Base-by-base conservation (phyloP, 2,797 vertebrate genomes). In the Orientallactaga sibirica region DNA sequence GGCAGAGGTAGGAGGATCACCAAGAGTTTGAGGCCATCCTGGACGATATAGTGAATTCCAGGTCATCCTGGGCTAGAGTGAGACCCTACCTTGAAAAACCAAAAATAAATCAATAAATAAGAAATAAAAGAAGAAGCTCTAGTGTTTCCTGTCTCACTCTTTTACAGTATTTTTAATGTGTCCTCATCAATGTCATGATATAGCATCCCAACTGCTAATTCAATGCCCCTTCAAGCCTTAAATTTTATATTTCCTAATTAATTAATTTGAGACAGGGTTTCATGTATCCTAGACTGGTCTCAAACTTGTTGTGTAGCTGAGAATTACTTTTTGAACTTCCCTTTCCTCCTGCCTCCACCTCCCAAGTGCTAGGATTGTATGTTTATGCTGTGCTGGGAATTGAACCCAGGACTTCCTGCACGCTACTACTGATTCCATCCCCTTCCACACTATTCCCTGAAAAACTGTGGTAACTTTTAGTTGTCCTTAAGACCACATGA, bases 111-210 rank as follows among this genome's bases (percentile, higher is more conserved):
- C 7, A 48, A 48, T 37, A 37, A 37, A 37, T 37, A 48, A 48
- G 1, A 48, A 48, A 8, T 8, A 48, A 48, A 27, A 68, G 27
- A 52, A 64, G 16, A 70, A 2, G 4, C 41, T 75, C 15, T 75
- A 82, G 11, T 12, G 11, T 48, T 90, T 90, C 73, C 33, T 88
- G 67, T 52, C 20, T 86, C 41, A 61, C 3, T 73, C 71, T 91
- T 95, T 58, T 68, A 41, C 16, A 75, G 27, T 83, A 79, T 64
- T 71, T 82, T 94, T 91, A n/a, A 73, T 78, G 15, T 62, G 27
- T 55, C 90, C 24, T 77, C 22, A 71, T 80, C 43, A 78, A 78
- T 86, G 29, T 85, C 41, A 66, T 18, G n/a, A 27, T 29, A 84
- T 1, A 90, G 22, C 55, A 19, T 61, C 18, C 5, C 67, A 64